A percentile compares a stretch with the other conserved stretches of the same genome.
These are phyloP conservation scores for Micromys minutus DNA, from an alignment of 2,113 vertebrate species.

Conservation along the genomic window DNA sequence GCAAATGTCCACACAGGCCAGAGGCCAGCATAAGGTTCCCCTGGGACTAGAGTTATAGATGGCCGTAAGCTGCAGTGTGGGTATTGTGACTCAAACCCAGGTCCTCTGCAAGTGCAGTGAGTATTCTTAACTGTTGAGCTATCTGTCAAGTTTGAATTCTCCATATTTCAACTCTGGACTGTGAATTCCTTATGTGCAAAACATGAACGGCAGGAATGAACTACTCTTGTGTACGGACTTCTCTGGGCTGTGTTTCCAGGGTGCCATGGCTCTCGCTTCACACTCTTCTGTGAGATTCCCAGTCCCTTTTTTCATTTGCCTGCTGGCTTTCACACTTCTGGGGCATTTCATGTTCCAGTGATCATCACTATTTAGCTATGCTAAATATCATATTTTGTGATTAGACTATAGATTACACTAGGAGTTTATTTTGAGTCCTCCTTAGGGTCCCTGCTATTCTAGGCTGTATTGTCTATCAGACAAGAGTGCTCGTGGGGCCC, in stretches of 20 bases:
- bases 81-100: neutral
- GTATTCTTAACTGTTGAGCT: neutral
- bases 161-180: neutral
- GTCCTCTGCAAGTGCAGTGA: neutral
- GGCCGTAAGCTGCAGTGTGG: neutral
- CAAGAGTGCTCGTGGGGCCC: neutral
- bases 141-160: neutral
- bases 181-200: neutral
- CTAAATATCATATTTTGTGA: neutral
- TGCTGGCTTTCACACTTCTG: neutral
- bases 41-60: neutral
- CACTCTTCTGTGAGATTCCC: neutral
- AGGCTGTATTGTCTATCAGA: neutral
- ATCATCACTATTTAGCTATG: neutral
- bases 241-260: neutral
- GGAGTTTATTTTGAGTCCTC: neutral
- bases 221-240: neutral
- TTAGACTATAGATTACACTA: neutral
- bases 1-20: neutral
- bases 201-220: neutral
- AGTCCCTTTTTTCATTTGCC: neutral
- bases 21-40: neutral
- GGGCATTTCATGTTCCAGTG: neutral
- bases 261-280: no score
- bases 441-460: neutral